Evolutionary conservation across 2,797 vertebrate genomes (phyloP).

Genomic region (Bradypodion pumilum): DNA sequence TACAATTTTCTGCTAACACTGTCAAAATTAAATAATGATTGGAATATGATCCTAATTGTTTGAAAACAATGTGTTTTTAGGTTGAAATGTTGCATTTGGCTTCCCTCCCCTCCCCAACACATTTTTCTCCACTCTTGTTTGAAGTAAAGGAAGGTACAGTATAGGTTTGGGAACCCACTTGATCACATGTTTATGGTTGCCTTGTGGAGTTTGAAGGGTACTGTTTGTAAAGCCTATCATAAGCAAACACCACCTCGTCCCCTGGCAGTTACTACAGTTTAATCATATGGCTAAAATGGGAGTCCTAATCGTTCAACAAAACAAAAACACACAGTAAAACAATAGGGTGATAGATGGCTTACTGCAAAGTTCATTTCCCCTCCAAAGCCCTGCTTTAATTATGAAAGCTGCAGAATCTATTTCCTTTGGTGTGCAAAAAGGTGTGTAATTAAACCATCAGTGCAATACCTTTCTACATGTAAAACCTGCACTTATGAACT

Average conservation of each 20-base stretch:
- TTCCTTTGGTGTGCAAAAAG: conserved; percentile 85
- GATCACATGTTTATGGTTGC: conserved; percentile 17
- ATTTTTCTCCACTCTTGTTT: conserved; percentile 32
- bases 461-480: conserved; percentile 81
- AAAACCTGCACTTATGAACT: conserved; percentile 83
- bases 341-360: conserved; percentile 59
- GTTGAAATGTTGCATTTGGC: conserved; percentile 10
- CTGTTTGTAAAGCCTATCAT: background rate
- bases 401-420: conserved; percentile 77
- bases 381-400: conserved; percentile 79
- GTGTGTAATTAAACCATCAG: conserved; percentile 86
- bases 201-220: conserved; percentile 40
- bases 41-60: background rate
- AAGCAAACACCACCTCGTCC: conserved; percentile 31
- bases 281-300: conserved; percentile 57
- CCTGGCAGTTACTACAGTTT: background rate
- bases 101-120: conserved; percentile 1
- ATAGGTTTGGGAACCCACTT: conserved; percentile 27
- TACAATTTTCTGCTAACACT: no score
- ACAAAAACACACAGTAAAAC: conserved; percentile 74
- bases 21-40: background rate
- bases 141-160: conserved; percentile 40
- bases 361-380: conserved; percentile 73
- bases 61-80: conserved; percentile 34
- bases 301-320: conserved; percentile 54